These are phyloP conservation scores for Megaceryle maxima DNA, from an alignment of 2,113 vertebrate genomes.

Conservation along the genomic window DNA sequence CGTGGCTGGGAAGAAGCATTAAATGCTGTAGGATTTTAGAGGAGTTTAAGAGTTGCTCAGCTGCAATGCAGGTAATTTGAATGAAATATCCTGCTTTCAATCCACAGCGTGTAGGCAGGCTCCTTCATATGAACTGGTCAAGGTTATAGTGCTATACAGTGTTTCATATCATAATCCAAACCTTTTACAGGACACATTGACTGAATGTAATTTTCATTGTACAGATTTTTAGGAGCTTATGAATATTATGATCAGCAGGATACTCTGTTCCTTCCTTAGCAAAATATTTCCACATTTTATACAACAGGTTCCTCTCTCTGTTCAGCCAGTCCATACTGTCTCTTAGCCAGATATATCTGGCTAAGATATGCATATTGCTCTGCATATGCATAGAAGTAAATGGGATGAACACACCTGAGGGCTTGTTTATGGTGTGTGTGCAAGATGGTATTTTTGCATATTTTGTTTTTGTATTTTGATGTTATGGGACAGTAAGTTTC, in stretches of 20 bases:
- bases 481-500: not conserved
- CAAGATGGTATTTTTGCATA: not conserved
- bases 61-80: conserved; percentile 54
- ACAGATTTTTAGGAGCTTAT: not conserved
- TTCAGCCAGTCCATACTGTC: not conserved
- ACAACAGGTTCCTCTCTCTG: not conserved
- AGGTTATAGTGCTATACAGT: not conserved
- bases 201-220: not conserved
- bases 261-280: not conserved
- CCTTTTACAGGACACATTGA: not conserved
- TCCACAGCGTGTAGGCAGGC: not conserved
- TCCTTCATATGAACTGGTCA: not conserved
- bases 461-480: not conserved
- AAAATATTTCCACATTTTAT: not conserved
- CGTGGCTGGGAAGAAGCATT: not conserved
- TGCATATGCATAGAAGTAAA: not conserved
- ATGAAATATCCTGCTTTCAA: not conserved
- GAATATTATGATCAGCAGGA: not conserved
- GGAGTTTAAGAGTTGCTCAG: conserved; percentile 23
- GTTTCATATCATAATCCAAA: not conserved
- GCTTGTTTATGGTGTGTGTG: not conserved
- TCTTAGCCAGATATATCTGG: not conserved
- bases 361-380: not conserved
- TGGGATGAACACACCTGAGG: not conserved
- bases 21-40: conserved; percentile 24